These are phyloP conservation scores for Byasa hedistus DNA, from an alignment of 2,888 invertebrate genomes.

Conservation along the genomic window DNA sequence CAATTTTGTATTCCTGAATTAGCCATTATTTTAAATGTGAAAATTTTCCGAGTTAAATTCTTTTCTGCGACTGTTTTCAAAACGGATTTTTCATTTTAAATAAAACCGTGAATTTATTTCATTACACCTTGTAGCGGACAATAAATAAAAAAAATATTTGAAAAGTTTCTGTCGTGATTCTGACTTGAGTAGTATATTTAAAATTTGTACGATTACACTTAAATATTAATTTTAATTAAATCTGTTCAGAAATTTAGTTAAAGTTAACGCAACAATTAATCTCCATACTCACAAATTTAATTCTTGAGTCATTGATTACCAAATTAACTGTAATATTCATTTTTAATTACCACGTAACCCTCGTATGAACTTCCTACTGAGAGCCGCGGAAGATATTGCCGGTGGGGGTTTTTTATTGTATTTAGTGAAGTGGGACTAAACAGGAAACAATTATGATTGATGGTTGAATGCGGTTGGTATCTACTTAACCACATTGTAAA, in stretches of 20 bases:
- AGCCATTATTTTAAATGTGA: constrained; percentile 27
- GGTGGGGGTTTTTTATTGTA: constrained; percentile 25
- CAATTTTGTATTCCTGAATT: constrained; percentile 47
- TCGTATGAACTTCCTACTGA: background rate
- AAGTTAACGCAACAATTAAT: no score
- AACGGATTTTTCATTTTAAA: background rate
- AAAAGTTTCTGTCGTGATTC: no score
- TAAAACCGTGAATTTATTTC: background rate
- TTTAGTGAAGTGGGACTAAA: constrained; percentile 41
- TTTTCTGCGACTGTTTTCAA: constrained; percentile 26
- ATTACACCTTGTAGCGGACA: background rate
- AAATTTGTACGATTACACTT: no score
- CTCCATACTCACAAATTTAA: background rate
- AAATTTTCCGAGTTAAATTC: constrained; percentile 29
- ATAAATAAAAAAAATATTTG: no score
- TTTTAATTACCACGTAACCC: background rate
- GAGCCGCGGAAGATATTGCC: background rate
- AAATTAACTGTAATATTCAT: background rate
- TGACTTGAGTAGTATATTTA: no score
- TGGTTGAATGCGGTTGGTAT: constrained; percentile 75
- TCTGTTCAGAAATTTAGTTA: no score
- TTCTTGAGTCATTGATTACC: background rate
- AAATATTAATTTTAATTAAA: no score
- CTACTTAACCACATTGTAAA: constrained; percentile 76
- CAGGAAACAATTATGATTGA: constrained; percentile 74